phyloP scores from a whole-genome alignment of 2,888 invertebrate species.

The Ophioninae sp. region DNA sequence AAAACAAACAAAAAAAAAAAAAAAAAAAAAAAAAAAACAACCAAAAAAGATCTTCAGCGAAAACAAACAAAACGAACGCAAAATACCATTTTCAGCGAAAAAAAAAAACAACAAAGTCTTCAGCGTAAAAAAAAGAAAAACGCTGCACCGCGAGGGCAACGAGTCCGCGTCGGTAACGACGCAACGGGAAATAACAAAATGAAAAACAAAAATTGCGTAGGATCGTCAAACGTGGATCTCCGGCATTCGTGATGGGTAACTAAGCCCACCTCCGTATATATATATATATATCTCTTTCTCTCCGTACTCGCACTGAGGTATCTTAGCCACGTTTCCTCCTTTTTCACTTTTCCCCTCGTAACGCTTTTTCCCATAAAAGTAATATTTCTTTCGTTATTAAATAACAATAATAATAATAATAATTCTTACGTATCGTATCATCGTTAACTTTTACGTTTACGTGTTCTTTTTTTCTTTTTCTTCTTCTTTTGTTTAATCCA shows the following conservation, averaged over 20 bases:
- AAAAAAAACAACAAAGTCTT: no score
- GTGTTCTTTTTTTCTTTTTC: neutral
- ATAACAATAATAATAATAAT: constrained; percentile 57
- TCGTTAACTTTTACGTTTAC: constrained; percentile 53
- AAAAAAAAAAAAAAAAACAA: no score
- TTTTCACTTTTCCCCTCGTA: constrained; percentile 5
- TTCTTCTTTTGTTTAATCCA: no score
- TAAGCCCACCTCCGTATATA: constrained; percentile 64
- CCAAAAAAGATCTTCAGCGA: no score
- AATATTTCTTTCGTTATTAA: constrained; percentile 48
- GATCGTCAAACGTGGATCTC: constrained; percentile 66
- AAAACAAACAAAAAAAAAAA: no score
- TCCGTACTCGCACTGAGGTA: constrained; percentile 74
- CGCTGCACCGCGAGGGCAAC: neutral
- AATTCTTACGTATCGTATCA: constrained; percentile 61
- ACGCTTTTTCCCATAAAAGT: constrained; percentile 47
- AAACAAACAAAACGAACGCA: no score
- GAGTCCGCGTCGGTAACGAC: neutral
- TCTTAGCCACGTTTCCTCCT: constrained; percentile 72
- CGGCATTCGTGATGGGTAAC: constrained; percentile 68
- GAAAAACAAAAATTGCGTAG: neutral
- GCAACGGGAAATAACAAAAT: neutral
- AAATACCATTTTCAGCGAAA: no score
- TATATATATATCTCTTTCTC: neutral
- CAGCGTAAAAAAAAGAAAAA: neutral